phyloP scores from a whole-genome alignment of 2,888 invertebrate species.

The Amphimallon solstitiale region DNA sequence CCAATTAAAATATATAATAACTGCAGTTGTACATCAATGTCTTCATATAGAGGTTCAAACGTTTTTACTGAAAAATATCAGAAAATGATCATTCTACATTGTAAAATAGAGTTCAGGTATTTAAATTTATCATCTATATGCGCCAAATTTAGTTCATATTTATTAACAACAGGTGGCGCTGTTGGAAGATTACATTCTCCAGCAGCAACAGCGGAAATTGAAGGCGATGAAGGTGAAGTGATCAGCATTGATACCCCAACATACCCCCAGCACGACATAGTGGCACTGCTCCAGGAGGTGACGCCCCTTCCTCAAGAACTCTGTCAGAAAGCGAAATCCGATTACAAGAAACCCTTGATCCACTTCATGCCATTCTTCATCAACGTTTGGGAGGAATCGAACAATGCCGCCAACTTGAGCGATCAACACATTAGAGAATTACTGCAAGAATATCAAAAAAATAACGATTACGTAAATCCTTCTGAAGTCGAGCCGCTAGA shows the following conservation, averaged over 20 bases:
- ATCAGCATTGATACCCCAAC: constrained; percentile 82
- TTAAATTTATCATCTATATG: no score
- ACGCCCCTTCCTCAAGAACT: constrained; percentile 64
- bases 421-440: constrained; percentile 72
- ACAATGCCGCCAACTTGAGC: constrained; percentile 52
- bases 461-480: constrained; percentile 59
- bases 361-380: constrained; percentile 68
- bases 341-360: constrained; percentile 46
- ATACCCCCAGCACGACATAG: constrained; percentile 74
- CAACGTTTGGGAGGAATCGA: constrained; percentile 69
- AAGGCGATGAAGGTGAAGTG: constrained; percentile 82
- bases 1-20: no score
- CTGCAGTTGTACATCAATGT: no score
- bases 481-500: constrained; percentile 34
- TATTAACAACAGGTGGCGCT: constrained; percentile 63
- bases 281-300: constrained; percentile 77
- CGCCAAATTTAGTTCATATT: constrained; percentile 2
- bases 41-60: no score
- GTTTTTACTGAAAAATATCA: no score
- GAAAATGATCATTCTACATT: no score
- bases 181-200: constrained; percentile 68
- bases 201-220: constrained; percentile 81
- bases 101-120: no score
- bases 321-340: constrained; percentile 50
- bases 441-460: constrained; percentile 70